phyloP scores from a whole-genome alignment of 30 jellyfish, hydroid and myxozoan species.

The Rhopilema esculentum region DNA sequence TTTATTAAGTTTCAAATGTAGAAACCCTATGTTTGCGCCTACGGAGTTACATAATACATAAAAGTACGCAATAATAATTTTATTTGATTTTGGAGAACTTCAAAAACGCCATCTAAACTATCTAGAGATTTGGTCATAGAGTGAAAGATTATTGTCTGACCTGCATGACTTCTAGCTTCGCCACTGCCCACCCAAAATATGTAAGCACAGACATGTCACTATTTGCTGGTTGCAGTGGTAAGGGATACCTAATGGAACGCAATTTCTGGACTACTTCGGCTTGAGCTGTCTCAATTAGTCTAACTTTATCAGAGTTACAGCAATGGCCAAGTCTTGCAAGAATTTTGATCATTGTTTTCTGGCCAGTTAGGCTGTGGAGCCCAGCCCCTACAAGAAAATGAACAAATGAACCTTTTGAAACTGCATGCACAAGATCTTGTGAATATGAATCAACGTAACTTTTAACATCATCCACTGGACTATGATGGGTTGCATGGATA shows the following conservation, averaged over 20 bases:
- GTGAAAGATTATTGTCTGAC: too few relatives aligned
- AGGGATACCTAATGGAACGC: background rate
- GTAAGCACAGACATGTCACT: constrained; percentile 1
- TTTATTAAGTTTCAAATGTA: too few relatives aligned
- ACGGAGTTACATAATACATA: too few relatives aligned
- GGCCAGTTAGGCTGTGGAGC: constrained; percentile 41
- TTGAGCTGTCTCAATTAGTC: constrained; percentile 60
- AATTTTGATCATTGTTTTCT: constrained; percentile 9
- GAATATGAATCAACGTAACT: constrained; percentile 16
- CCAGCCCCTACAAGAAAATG: constrained; percentile 32
- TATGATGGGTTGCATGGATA: background rate
- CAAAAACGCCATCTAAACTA: too few relatives aligned
- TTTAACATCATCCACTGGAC: constrained; percentile 9
- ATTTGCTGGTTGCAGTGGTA: constrained; percentile 40
- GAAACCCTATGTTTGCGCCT: too few relatives aligned
- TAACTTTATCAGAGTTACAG: constrained; percentile 15
- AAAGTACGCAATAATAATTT: too few relatives aligned
- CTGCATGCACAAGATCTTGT: constrained; percentile 43
- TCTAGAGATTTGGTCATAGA: too few relatives aligned
- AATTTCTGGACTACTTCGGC: constrained; percentile 38
- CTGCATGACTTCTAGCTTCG: too few relatives aligned
- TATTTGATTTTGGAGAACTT: too few relatives aligned
- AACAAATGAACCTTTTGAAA: constrained; percentile 42
- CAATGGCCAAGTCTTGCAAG: constrained; percentile 50
- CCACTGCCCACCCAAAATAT: background rate